Evolutionary conservation across 2,797 vertebrate species (phyloP).

Genomic region (Sylvia borin): DNA sequence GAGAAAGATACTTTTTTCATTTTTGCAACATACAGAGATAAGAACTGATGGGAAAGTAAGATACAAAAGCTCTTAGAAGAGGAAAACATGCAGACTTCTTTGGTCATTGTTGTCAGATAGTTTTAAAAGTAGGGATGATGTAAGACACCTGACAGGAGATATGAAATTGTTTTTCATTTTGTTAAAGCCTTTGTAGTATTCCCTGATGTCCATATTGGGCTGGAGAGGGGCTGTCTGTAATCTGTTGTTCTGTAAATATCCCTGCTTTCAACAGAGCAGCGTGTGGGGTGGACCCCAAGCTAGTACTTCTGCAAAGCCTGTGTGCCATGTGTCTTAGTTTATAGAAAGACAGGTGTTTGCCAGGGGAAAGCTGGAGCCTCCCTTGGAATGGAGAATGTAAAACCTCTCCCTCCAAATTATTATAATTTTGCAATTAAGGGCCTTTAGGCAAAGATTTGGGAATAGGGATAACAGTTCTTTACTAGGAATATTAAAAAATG

Average conservation of each 20-base stretch:
- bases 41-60: not conserved
- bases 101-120: not conserved
- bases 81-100: not conserved
- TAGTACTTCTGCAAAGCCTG: not conserved
- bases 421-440: too few relatives aligned
- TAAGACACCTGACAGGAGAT: not conserved
- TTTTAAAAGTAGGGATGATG: not conserved
- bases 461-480: too few relatives aligned
- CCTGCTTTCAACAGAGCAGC: not conserved
- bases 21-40: not conserved
- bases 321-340: not conserved
- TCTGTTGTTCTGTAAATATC: not conserved
- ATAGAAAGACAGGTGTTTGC: too few relatives aligned
- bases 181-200: not conserved
- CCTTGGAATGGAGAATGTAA: too few relatives aligned
- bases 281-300: not conserved
- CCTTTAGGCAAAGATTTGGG: too few relatives aligned
- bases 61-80: not conserved
- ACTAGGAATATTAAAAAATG: too few relatives aligned
- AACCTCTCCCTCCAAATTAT: too few relatives aligned
- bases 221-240: not conserved
- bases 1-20: not conserved
- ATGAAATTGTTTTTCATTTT: not conserved
- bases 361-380: too few relatives aligned
- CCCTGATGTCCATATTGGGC: not conserved